Evolutionary conservation across 2,888 invertebrate species (phyloP).

Genomic region (Leptura quadrifasciata): DNA sequence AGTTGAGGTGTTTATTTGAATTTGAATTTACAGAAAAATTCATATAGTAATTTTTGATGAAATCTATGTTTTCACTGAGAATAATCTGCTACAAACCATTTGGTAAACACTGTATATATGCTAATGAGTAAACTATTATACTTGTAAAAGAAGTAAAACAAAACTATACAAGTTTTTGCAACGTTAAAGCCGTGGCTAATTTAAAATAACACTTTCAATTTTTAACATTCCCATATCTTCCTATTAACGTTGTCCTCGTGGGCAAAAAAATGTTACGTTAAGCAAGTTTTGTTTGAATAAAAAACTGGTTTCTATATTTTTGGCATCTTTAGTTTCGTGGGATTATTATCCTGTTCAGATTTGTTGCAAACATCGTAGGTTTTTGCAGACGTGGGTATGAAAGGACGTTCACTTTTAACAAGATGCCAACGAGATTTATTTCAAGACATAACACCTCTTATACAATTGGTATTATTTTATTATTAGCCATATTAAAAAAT

Average conservation of each 20-base stretch:
- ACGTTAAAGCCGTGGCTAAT: not conserved
- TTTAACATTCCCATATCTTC: not conserved
- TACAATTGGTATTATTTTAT: not conserved
- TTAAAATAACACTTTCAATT: not conserved
- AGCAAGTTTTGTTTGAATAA: constrained; percentile 13
- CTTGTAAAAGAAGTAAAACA: too few species aligned
- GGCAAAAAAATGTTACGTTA: constrained; percentile 16
- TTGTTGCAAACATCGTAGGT: constrained; percentile 39
- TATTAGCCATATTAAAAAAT: not conserved
- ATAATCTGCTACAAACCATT: too few species aligned
- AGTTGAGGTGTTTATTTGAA: too few species aligned
- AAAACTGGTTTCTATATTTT: constrained; percentile 36
- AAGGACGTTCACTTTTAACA: constrained; percentile 45
- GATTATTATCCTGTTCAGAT: constrained; percentile 21
- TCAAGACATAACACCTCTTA: not conserved
- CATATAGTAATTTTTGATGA: too few species aligned
- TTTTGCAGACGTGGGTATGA: constrained; percentile 30
- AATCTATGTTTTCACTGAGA: too few species aligned
- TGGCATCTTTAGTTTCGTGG: constrained; percentile 25
- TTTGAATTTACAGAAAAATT: too few species aligned
- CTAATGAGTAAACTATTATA: too few species aligned
- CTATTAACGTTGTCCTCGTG: constrained; percentile 17
- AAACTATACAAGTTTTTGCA: not conserved
- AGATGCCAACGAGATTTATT: not conserved
- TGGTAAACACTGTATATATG: too few species aligned